Conservation (phyloP, 2,113 vertebrate genomes). For the Diadophis punctatus region DNA sequence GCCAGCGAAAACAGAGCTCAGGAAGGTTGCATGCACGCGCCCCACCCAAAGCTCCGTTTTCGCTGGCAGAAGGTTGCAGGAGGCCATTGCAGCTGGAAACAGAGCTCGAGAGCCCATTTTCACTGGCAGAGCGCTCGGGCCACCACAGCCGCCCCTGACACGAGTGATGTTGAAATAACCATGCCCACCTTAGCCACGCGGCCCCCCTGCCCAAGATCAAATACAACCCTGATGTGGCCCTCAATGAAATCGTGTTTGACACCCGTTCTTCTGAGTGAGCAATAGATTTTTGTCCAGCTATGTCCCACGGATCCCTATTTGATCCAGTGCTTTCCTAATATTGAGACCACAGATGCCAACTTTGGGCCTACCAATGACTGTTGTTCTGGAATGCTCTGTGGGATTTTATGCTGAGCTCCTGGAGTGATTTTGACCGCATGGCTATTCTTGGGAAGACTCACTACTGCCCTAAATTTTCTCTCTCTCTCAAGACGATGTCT, state of each 20-base stretch:
- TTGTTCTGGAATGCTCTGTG: not conserved
- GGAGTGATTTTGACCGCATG: not conserved
- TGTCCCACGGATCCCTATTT: not conserved
- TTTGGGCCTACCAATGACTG: not conserved
- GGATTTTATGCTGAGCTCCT: not conserved
- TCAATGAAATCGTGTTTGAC: too few species aligned
- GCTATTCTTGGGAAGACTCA: not conserved
- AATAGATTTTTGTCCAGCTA: not conserved
- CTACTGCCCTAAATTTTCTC: not conserved
- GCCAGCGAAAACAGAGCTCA: too few species aligned
- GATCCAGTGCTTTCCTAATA: not conserved
- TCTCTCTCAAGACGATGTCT: not conserved
- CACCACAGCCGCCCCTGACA: too few species aligned
- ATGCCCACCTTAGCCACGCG: rapidly evolving
- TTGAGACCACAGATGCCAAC: not conserved
- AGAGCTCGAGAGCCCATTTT: too few species aligned
- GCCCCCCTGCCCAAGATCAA: too few species aligned
- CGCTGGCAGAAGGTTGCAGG: too few species aligned
- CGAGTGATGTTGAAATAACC: too few species aligned
- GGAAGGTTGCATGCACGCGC: too few species aligned
- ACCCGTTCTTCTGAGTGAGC: not conserved
- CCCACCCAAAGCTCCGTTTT: too few species aligned
- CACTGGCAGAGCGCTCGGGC: too few species aligned
- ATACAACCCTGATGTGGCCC: too few species aligned
- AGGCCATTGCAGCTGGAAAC: too few species aligned